Base-by-base conservation (phyloP, 2,113 vertebrate genomes). In the Neopipo cinnamomea region DNA sequence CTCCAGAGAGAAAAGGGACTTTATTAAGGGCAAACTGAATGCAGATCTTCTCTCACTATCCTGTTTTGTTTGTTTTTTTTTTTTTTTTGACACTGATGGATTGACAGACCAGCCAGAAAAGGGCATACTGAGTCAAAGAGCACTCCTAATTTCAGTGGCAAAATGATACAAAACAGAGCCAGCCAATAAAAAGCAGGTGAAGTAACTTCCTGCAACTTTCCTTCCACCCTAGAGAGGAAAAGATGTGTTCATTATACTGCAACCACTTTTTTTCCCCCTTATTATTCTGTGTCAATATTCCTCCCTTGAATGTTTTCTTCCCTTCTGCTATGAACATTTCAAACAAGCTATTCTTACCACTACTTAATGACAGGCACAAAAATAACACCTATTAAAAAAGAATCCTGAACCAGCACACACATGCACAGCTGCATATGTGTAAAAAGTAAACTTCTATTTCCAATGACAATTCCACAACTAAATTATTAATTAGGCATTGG, bases 1-100 rank as follows among this genome's bases (percentile, higher is more conserved):
- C 82, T 94, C 82, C 53, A 75, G 73, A 82, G 76, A 91, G 24
- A 91, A 93, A 88, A 81, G 37, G 30, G 77, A 76, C 42, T 92
- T 92, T 49, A 82, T 89, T 73, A 75, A 49, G 23, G 74, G 30
- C 13, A 89, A 91, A 92, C 0, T 75, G 17, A 44, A 89, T 68
- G 79, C 83, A 93, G 58, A 85, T 70, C 82, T 85, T 70, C 27
- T 89, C 67, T 72, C 3, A 3, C 80, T 85, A 88, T 66, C 30
- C 53, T 80, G 20, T 24, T 30, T 24, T 46, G 13, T 24, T 61
- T 77, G 41, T 39, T 91, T 55, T 55, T 35, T 12, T 21, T 25
- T 58, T 74, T 46, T 44, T 90, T 61, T 55, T 92, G 72, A 78
- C 75, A 79, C 47, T 44, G 53, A 93, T 63, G 58, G 74, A 95